phyloP scores from a whole-genome alignment of 1,140 invertebrate genomes.

The Sweltsa coloradensis region DNA sequence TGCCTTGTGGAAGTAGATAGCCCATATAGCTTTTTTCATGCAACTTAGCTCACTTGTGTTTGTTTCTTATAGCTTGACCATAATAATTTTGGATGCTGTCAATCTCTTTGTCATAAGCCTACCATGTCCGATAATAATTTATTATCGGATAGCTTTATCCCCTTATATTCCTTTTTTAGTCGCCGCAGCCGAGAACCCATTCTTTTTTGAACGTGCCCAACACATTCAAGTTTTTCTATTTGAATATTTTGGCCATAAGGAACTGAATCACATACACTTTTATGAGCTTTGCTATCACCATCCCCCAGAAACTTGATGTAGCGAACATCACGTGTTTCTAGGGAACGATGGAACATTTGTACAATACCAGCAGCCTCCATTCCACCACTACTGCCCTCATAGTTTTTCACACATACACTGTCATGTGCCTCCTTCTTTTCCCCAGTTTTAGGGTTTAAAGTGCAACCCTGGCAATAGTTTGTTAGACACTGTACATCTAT shows the following conservation, averaged over 20 bases:
- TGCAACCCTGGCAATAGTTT: conserved; percentile 12
- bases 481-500: conserved; percentile 8
- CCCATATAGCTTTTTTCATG: conserved; percentile 17
- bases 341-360: background rate
- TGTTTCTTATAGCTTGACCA: conserved; percentile 17
- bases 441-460: background rate
- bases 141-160: background rate
- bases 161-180: background rate
- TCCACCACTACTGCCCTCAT: conserved; percentile 13
- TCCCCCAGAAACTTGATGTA: conserved; percentile 3
- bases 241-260: background rate
- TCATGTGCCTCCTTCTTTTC: too few species aligned
- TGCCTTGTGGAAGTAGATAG: conserved; percentile 10
- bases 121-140: conserved; percentile 13
- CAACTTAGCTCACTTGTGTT: conserved; percentile 12
- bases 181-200: conserved; percentile 12
- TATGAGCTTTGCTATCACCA: conserved; percentile 1
- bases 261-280: background rate
- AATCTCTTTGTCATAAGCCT: conserved; percentile 15
- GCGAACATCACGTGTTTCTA: background rate
- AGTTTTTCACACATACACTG: conserved; percentile 11
- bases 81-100: conserved; percentile 18
- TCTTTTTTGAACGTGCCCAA: conserved; percentile 15
- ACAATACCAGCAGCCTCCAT: conserved; percentile 10
- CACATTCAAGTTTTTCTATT: conserved; percentile 16